phyloP scores from a whole-genome alignment of 2,888 invertebrate genomes.

The Hartigia nigra region DNA sequence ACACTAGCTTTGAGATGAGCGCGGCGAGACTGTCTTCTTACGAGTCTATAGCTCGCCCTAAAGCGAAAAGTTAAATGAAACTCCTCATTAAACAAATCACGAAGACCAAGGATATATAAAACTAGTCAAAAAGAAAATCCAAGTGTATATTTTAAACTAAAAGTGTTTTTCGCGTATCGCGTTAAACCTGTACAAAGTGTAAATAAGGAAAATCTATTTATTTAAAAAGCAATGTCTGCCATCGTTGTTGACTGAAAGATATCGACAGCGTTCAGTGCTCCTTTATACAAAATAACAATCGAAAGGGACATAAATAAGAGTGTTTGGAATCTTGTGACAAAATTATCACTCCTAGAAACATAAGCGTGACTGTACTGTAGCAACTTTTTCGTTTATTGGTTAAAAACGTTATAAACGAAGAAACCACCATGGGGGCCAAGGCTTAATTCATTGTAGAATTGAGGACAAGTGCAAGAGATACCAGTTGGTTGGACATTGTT shows the following conservation, averaged over 20 bases:
- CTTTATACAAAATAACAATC: neutral
- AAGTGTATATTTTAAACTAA: constrained; percentile 15
- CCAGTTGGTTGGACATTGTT: neutral
- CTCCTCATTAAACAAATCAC: constrained; percentile 12
- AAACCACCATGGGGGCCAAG: neutral
- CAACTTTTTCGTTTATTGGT: neutral
- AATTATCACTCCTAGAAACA: neutral
- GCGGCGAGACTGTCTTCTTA: constrained; percentile 42
- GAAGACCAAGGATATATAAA: constrained; percentile 46
- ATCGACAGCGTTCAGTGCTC: constrained; percentile 16
- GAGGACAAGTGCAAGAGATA: neutral
- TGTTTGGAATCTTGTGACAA: neutral
- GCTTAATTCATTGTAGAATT: neutral
- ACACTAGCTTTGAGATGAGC: constrained; percentile 51
- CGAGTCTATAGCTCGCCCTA: constrained; percentile 24
- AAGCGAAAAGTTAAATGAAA: constrained; percentile 18
- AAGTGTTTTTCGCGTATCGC: neutral
- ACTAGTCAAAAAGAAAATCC: constrained; percentile 44
- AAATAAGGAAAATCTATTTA: constrained; percentile 26
- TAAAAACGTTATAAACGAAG: neutral
- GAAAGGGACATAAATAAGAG: neutral
- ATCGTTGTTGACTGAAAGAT: constrained; percentile 1
- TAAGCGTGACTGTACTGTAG: neutral
- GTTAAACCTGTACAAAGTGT: constrained; percentile 33
- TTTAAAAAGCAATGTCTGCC: constrained; percentile 9